Evolutionary conservation across 1,140 invertebrate species (phyloP), one percentile per base, ranked within the genome.

Genomic region (Drosophila kikkawai): DNA sequence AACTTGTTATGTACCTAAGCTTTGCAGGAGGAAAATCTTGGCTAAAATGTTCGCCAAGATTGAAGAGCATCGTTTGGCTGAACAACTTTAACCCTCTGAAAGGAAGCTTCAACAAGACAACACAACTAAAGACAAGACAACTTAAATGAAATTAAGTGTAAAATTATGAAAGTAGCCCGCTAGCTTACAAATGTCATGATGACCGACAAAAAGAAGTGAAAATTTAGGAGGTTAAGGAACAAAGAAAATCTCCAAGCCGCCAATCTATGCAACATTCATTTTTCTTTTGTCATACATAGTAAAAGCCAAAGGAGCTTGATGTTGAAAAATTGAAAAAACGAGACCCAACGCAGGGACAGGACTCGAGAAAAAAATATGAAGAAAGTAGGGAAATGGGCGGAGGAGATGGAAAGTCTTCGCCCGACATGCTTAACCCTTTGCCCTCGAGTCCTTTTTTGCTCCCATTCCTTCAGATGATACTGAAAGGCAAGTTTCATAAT

Each of bases 271-370:
- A 88, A 57, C 55, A 69, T 90, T 90, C 84, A 88, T 88, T 88
- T 90, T 88, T 88, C 84, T 88, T 84, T 79, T 90, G 80, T 81
- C 81, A 84, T 75, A 51, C 53, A 50, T 73, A 42, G 67, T 29
- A 29, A 29, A 50, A 42, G 39, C 45, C 53, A 19, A 48, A 17
- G 37, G 63, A 37, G 47, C 74, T 84, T 88, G 84, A 88, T 84
- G 84, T 80, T 84, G 84, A 88, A 90, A 88, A 88, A 88, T 88
- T 88, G 84, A 90, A 90, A 90, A 86, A 88, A 84, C 69, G 74
- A 84, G 73, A 90, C 84, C 78, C 84, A 88, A 83, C 68, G 68
- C 63, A 26, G 53, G 44, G 47, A 12, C 56, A 45, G 65, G 39
- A 50, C 22, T 2, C 8, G 15, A 17, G 13, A 32, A 57, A 58